These are phyloP conservation scores for Tadarida brasiliensis DNA, from an alignment of 2,797 vertebrate species.

Conservation along the genomic window DNA sequence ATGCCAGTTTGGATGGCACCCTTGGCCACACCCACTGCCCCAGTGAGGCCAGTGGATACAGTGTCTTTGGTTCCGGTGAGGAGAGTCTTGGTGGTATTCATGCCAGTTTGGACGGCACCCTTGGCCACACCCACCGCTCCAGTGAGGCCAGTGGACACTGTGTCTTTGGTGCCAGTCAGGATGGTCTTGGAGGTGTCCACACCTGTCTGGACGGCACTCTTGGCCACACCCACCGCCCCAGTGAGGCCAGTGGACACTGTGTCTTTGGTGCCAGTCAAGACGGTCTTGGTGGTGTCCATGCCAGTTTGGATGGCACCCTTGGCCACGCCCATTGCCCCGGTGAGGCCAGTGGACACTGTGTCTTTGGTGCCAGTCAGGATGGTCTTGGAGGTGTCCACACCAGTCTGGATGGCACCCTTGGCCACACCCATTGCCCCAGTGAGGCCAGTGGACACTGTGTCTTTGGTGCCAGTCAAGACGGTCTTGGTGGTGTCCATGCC, in stretches of 20 bases:
- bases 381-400: fast-evolving
- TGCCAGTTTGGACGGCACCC: fast-evolving
- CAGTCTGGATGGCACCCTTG: background rate
- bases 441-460: slow-evolving; percentile 79
- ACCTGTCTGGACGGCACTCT: background rate
- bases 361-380: background rate
- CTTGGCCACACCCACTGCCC: fast-evolving
- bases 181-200: background rate
- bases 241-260: background rate
- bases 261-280: background rate
- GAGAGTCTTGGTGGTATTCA: background rate
- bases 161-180: background rate
- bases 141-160: background rate
- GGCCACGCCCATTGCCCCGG: background rate
- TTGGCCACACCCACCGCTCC: fast-evolving
- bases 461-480: background rate
- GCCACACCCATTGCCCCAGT: background rate
- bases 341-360: background rate
- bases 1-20: fast-evolving
- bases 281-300: fast-evolving
- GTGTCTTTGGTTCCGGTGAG: fast-evolving
- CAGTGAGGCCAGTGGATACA: background rate
- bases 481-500: background rate
- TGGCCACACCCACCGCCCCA: background rate
- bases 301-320: background rate